Base-by-base conservation (phyloP, 2,797 vertebrate genomes). In the Acipenser transmontanus region DNA sequence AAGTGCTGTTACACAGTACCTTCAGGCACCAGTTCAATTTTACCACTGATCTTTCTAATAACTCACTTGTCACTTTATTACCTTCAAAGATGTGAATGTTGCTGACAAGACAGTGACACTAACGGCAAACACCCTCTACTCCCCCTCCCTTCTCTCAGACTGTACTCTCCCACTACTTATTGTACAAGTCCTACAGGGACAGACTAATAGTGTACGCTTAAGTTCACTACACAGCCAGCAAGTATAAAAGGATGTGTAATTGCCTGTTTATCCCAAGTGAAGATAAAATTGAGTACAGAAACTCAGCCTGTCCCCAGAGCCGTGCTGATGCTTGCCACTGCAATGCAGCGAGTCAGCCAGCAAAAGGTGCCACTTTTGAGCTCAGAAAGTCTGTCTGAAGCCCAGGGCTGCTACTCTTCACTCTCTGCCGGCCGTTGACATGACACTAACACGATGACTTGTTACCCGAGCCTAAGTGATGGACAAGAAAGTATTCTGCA, bases 261-360 rank as follows among this genome's bases (percentile, higher is more conserved):
- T 97, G 93, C 92, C 93, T 94, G 91, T 94, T 96, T 95, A 94
- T 96, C 91, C 91, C 91, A 87, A 83, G 90, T 86, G 91, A 93
- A 92, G 88, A 82, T 79, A 72, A 93, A 92, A 92, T 86, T 87
- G 87, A 91, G 90, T 89, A 86, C 81, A 88, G 88, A 88, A 85
- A 77, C 79, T 69, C 83, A 77, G 77, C 81, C 76, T 87, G 87
- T 79, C 89, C 83, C 84, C 77, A 68, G 78, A 69, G 71, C 77
- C 83, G 73, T 76, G 79, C 81, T 75, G 77, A 85, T 79, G 81
- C 68, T 4, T 11, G 50, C 12, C 0, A 6, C 7, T 62, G 50
- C 60, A 54, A 13, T n/a, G 14, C 1, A 5, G 10, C 47, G 11
- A 20, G 8, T 8, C 63, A 81, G 1, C 12, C 9, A 34, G 34